Conservation (phyloP, 1,140 invertebrate genomes). For the Chironomus striatipennis region DNA sequence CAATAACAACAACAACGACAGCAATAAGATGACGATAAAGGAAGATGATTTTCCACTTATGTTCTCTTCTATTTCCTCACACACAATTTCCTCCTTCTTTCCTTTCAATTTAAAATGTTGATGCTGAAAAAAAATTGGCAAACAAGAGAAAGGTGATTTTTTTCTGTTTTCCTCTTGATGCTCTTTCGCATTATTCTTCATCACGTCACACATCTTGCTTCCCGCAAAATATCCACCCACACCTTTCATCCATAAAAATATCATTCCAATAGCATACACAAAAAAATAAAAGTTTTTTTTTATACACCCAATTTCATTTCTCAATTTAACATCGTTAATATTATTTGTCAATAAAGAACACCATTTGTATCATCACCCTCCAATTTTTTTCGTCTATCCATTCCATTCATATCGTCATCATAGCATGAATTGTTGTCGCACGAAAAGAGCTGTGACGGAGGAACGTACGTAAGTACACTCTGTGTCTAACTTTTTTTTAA, state of each 20-base stretch:
- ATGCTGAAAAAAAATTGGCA: not conserved
- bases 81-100: not conserved
- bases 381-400: not conserved
- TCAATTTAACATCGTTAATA: constrained; percentile 23
- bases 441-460: not conserved
- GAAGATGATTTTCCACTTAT: not conserved
- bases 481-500: too few species aligned
- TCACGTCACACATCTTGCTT: not conserved
- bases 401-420: constrained; percentile 5
- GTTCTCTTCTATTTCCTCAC: not conserved
- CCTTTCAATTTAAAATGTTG: not conserved
- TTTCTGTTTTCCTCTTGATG: not conserved
- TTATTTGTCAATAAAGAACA: constrained; percentile 21
- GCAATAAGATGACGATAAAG: too few species aligned
- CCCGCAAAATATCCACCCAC: not conserved
- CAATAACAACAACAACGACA: not conserved
- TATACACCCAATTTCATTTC: constrained; percentile 21
- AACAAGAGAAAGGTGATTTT: constrained; percentile 5
- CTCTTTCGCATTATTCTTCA: constrained; percentile 1
- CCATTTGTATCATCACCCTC: not conserved
- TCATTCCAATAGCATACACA: too few species aligned
- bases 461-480: not conserved
- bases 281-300: not conserved
- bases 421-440: not conserved
- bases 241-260: not conserved